Evolutionary conservation across 2,888 invertebrate genomes (phyloP).

Genomic region (Apamea monoglypha): DNA sequence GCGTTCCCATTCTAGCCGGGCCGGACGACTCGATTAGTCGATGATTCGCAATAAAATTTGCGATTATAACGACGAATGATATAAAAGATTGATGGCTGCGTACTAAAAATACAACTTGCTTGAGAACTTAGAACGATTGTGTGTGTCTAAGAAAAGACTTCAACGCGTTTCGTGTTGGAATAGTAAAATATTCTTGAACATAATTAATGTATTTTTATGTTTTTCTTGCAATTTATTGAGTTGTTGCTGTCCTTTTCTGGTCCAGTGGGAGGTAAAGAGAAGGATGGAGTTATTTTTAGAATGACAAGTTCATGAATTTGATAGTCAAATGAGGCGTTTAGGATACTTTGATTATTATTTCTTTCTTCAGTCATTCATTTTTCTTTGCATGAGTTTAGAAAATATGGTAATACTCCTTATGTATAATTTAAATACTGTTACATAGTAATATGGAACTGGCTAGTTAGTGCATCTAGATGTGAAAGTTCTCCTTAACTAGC

Average conservation of each 20-base stretch:
- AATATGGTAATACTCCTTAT: background rate
- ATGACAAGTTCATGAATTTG: background rate
- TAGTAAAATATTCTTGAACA: conserved; percentile 3
- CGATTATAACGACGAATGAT: conserved; percentile 64
- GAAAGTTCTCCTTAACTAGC: conserved; percentile 32
- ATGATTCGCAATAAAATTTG: conserved; percentile 73
- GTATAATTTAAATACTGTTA: background rate
- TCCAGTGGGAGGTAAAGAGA: background rate
- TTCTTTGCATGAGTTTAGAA: background rate
- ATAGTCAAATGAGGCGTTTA: conserved; percentile 3
- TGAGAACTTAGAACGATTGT: conserved; percentile 35
- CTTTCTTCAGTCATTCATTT: background rate
- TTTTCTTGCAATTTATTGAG: background rate
- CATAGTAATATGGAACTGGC: background rate
- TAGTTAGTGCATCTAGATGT: conserved; percentile 5
- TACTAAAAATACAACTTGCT: conserved; percentile 39
- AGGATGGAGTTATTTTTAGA: background rate
- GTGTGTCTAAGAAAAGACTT: conserved; percentile 71
- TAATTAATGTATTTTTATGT: conserved; percentile 4
- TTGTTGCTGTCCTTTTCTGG: conserved; percentile 1
- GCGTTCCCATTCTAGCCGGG: conserved; percentile 78
- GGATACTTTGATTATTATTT: conserved; percentile 1
- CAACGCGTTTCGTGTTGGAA: conserved; percentile 69
- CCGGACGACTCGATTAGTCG: conserved; percentile 73
- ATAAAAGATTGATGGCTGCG: conserved; percentile 44